phyloP scores from a whole-genome alignment of 2,888 invertebrate species.

The Acronicta alni region DNA sequence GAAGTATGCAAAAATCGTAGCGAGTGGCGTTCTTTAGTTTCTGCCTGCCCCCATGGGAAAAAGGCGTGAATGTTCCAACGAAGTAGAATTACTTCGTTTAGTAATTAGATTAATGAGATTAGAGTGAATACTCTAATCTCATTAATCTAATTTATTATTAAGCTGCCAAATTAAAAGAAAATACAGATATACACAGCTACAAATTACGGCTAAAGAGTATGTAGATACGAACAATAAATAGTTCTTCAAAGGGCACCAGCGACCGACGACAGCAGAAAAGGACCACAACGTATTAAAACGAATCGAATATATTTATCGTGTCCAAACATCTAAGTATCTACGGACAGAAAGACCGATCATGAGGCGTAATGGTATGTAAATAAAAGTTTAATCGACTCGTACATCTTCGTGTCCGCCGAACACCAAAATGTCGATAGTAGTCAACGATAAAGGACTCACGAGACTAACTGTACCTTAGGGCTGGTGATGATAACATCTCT shows the following conservation, averaged over 20 bases:
- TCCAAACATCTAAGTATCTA: conserved; percentile 45
- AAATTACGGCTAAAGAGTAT: too few relatives aligned
- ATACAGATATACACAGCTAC: too few relatives aligned
- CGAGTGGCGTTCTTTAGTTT: too few relatives aligned
- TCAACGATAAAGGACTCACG: conserved; percentile 73
- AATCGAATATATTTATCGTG: conserved; percentile 44
- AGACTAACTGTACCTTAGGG: conserved; percentile 65
- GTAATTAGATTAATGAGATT: too few relatives aligned
- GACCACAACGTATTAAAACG: conserved; percentile 20
- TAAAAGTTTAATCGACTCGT: conserved; percentile 62
- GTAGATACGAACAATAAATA: neutral
- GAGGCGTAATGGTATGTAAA: conserved; percentile 70
- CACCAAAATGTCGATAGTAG: conserved; percentile 64
- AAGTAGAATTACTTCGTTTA: too few relatives aligned
- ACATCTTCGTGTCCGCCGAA: conserved; percentile 61
- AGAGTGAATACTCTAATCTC: too few relatives aligned
- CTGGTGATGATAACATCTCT: conserved; percentile 70
- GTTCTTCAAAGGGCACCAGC: neutral
- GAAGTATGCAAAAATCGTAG: too few relatives aligned
- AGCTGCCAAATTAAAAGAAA: too few relatives aligned
- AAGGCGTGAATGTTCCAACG: too few relatives aligned
- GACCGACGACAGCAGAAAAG: conserved; percentile 2
- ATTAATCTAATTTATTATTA: too few relatives aligned
- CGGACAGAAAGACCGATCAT: conserved; percentile 67
- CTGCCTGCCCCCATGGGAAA: too few relatives aligned